Percentiles rank a stretch among this genome's conserved stretches.
phyloP scores from a whole-genome alignment of 2,797 vertebrate species.

The Sternarchorhynchus goeldii region DNA sequence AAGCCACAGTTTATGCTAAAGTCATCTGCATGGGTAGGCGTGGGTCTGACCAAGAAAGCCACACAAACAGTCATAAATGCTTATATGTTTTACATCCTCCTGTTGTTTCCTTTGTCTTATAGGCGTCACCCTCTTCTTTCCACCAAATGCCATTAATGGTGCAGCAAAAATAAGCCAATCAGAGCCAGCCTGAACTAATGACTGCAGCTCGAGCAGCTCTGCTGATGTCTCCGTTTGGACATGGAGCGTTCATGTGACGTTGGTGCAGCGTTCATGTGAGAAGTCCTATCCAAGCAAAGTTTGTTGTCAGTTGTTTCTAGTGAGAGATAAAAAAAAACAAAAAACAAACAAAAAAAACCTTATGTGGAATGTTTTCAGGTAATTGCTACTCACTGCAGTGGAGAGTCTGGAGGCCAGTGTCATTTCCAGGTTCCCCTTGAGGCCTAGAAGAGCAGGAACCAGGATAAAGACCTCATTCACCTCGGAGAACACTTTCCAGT shows the following conservation, averaged over 20 bases:
- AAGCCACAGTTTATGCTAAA: constrained; percentile 12
- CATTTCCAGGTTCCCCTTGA: constrained; percentile 99
- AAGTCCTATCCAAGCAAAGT: background rate
- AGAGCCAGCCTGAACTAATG: background rate
- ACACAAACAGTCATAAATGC: constrained; percentile 7
- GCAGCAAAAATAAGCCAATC: background rate
- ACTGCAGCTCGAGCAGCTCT: background rate
- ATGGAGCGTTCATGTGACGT: background rate
- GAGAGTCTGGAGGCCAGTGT: constrained; percentile 97
- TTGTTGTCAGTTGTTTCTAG: background rate
- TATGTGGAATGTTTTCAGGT: too few species aligned
- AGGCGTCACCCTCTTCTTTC: background rate
- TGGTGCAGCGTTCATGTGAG: background rate
- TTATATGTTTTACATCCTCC: background rate
- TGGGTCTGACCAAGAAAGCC: background rate
- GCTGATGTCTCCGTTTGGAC: background rate
- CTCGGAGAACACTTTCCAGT: constrained; percentile 94
- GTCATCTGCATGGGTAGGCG: background rate
- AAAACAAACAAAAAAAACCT: background rate
- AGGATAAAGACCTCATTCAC: constrained; percentile 97
- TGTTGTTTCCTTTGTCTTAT: background rate
- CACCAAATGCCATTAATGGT: background rate
- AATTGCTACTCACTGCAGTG: constrained; percentile 87
- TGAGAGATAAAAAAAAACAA: background rate
- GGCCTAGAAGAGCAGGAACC: constrained; percentile 92